Evolutionary conservation across 2,113 vertebrate species (phyloP).

Genomic region (human (Homo sapiens)): GRCh38 chr4:95544001-95544500

Average conservation of each 20-base stretch:
- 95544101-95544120: not conserved
- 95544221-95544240: not conserved
- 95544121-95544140: not conserved
- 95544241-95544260: not conserved
- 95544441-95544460: not conserved
- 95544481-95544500: not conserved
- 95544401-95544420: not conserved
- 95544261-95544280: not conserved
- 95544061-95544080: not conserved
- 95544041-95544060: not conserved
- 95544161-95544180: not conserved
- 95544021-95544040: not conserved
- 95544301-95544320: not conserved
- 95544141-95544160: not conserved
- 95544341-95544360: not conserved
- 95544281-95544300: not conserved
- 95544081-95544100: not conserved
- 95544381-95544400: not conserved
- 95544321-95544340: not conserved
- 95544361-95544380: not conserved
- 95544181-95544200: not conserved
- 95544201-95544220: not conserved
- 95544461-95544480: not conserved
- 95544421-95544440: rapidly evolving
- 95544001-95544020: not conserved